A percentile compares a stretch with the other conserved stretches of the same genome.
Evolutionary conservation across 1,140 invertebrate species (phyloP).

Genomic region (Sogatella furcifera): DNA sequence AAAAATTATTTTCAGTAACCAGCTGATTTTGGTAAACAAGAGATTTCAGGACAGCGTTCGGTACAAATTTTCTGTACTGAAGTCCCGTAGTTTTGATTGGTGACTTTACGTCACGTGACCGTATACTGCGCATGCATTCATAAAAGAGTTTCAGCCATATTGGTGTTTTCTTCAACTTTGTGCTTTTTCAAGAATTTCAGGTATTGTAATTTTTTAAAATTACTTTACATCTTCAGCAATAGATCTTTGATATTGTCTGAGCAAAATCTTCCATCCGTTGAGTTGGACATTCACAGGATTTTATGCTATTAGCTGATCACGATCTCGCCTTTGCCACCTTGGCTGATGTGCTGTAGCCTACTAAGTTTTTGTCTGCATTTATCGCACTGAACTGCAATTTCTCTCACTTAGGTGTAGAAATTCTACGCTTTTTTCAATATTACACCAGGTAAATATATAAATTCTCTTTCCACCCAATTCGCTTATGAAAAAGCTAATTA

Average conservation of each 20-base stretch:
- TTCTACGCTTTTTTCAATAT: no score
- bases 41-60: background rate
- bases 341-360: no score
- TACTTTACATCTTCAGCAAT: background rate
- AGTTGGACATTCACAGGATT: background rate
- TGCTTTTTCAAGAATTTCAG: background rate
- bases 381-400: no score
- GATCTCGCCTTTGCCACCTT: background rate
- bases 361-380: no score
- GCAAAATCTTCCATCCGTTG: background rate
- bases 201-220: background rate
- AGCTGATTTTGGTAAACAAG: constrained; percentile 13
- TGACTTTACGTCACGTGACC: constrained; percentile 6
- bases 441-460: no score
- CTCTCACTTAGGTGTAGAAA: no score
- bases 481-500: no score
- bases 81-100: constrained; percentile 2
- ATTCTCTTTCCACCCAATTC: no score
- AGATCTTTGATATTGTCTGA: background rate
- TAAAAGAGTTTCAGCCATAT: constrained; percentile 1
- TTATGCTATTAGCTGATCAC: background rate
- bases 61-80: no score
- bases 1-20: constrained; percentile 5
- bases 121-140: constrained; percentile 5
- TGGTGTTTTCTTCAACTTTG: background rate